Percentiles rank a stretch among this genome's conserved stretches.
phyloP scores from a whole-genome alignment of 2,888 invertebrate genomes.

The Cryptocephalus moraei region DNA sequence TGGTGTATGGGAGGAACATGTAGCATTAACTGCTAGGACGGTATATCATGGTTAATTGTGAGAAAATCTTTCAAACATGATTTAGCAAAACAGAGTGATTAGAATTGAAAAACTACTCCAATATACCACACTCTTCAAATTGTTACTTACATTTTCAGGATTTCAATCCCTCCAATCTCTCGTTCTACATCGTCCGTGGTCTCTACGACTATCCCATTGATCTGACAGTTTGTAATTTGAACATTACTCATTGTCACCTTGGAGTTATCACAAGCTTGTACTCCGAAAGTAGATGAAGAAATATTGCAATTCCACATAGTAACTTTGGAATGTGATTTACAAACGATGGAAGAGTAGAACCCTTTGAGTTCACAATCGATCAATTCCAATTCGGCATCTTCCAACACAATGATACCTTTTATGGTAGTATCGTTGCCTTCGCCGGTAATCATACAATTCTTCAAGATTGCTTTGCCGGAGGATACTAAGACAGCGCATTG shows the following conservation, averaged over 20 bases:
- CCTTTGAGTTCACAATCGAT: constrained; percentile 41
- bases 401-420: constrained; percentile 41
- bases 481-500: constrained; percentile 38
- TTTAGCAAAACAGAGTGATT: no score
- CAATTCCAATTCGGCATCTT: constrained; percentile 36
- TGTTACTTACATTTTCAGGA: no score
- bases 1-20: no score
- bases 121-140: no score
- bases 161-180: background rate
- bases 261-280: background rate
- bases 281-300: background rate
- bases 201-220: background rate
- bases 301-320: background rate
- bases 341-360: constrained; percentile 43
- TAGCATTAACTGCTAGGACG: no score
- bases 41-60: no score
- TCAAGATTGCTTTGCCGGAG: constrained; percentile 34
- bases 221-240: background rate
- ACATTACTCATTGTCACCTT: background rate
- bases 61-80: no score
- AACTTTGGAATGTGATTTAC: constrained; percentile 6
- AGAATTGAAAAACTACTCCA: no score
- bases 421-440: constrained; percentile 42
- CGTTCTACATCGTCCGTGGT: background rate
- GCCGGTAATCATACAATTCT: constrained; percentile 43